Percentiles rank a stretch among this genome's conserved stretches.
Conservation (phyloP, 2,888 invertebrate genomes). For the Maniola hyperantus region DNA sequence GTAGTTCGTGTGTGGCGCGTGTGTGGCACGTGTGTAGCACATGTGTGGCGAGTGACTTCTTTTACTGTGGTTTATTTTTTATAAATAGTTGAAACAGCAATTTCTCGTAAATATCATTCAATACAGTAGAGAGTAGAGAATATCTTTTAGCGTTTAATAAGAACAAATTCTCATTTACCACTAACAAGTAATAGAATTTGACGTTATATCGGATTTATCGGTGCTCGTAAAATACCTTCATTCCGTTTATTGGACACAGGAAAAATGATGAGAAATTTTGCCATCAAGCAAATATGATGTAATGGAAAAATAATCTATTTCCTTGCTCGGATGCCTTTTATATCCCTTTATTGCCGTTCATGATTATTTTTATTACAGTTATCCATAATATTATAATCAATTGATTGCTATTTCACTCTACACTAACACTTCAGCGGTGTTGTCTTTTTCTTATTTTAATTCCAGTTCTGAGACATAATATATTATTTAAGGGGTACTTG, state of each 20-base stretch:
- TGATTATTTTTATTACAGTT: not conserved
- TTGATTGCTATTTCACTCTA: not conserved
- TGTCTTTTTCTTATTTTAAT: not conserved
- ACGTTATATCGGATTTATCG: constrained; percentile 26
- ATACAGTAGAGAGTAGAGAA: not conserved
- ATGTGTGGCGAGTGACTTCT: too few relatives aligned
- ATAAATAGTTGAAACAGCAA: too few relatives aligned
- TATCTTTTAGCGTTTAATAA: not conserved
- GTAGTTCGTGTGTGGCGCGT: too few relatives aligned
- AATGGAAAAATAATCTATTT: constrained; percentile 12
- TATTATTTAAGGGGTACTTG: too few relatives aligned
- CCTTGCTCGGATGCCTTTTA: not conserved
- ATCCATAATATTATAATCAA: not conserved
- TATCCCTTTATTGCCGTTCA: not conserved
- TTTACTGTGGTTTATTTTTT: too few relatives aligned
- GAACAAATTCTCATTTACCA: constrained; percentile 15
- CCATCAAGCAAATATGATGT: constrained; percentile 16
- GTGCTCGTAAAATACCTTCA: constrained; percentile 23
- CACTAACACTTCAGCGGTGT: not conserved
- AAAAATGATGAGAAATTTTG: constrained; percentile 28
- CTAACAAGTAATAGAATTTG: constrained; percentile 25
- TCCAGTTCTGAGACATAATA: too few relatives aligned
- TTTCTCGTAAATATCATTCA: not conserved
- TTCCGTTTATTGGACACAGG: constrained; percentile 18
- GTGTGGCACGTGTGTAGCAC: too few relatives aligned